A percentile compares a stretch with the other conserved stretches of the same genome.
Conservation (phyloP, 2,113 vertebrate genomes). For the Ameiurus melas region DNA sequence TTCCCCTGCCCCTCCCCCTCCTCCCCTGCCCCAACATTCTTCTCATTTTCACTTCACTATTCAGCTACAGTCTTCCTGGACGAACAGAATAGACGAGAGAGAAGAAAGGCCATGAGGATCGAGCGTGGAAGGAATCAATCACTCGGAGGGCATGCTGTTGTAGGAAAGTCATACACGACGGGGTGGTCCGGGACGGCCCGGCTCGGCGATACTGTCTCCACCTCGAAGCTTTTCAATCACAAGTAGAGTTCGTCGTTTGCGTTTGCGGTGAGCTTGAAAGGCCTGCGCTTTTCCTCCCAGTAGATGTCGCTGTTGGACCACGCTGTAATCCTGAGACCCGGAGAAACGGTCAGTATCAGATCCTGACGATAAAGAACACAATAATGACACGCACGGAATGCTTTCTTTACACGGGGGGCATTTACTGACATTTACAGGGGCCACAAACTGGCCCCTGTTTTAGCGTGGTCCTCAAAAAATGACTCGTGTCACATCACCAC, state of each 20-base stretch:
- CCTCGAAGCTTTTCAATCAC: background rate
- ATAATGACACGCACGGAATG: too few relatives aligned
- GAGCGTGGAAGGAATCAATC: background rate
- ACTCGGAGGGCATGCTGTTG: background rate
- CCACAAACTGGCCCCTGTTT: background rate
- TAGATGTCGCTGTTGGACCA: background rate
- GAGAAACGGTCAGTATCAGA: background rate
- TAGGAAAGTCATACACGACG: background rate
- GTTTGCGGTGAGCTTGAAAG: too few relatives aligned
- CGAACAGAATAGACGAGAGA: background rate
- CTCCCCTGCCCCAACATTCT: background rate
- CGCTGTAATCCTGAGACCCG: background rate
- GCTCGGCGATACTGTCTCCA: background rate
- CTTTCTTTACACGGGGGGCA: background rate
- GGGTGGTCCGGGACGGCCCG: too few relatives aligned
- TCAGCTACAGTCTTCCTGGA: background rate
- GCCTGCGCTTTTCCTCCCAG: background rate
- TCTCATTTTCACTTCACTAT: conserved; percentile 30
- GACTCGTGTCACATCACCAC: too few relatives aligned
- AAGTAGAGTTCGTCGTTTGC: background rate
- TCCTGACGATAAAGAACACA: too few relatives aligned
- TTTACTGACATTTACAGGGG: too few relatives aligned
- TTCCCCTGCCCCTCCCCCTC: background rate
- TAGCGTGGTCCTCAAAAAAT: too few relatives aligned
- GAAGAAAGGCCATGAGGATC: background rate